Conservation (phyloP, 2,888 invertebrate species). For the Harpalus rubripes region DNA sequence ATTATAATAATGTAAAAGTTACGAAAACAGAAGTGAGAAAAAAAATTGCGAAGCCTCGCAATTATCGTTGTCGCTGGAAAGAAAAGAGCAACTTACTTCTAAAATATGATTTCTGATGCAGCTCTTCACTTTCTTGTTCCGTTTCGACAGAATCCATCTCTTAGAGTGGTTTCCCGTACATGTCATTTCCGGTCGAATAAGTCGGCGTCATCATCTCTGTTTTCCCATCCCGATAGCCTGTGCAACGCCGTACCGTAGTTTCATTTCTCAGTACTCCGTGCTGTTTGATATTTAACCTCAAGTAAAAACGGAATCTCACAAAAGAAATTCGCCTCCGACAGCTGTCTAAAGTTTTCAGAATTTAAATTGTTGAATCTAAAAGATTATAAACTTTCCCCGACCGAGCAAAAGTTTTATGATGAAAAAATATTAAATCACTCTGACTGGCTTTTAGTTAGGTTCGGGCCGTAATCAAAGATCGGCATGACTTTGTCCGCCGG, state of each 20-base stretch:
- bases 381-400: slow-evolving; percentile 65
- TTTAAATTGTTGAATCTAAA: slow-evolving; percentile 64
- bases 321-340: slow-evolving; percentile 65
- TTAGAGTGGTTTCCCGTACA: slow-evolving; percentile 59
- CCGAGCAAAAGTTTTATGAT: slow-evolving; percentile 65
- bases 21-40: background rate
- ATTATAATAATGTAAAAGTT: background rate
- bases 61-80: background rate
- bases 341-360: slow-evolving; percentile 66
- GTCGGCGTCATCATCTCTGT: slow-evolving; percentile 59
- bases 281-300: slow-evolving; percentile 63
- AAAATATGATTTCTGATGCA: slow-evolving; percentile 53
- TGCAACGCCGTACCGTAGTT: background rate
- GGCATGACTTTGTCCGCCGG: slow-evolving; percentile 57
- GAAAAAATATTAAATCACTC: slow-evolving; percentile 67
- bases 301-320: slow-evolving; percentile 61
- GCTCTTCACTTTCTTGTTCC: slow-evolving; percentile 41
- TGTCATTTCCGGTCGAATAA: slow-evolving; percentile 63
- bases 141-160: slow-evolving; percentile 62
- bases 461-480: slow-evolving; percentile 58
- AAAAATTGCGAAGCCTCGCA: background rate
- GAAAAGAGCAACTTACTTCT: slow-evolving; percentile 42
- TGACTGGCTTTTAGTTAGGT: slow-evolving; percentile 61
- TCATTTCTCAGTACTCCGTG: slow-evolving; percentile 9
- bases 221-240: slow-evolving; percentile 7